Evolutionary conservation across 2,113 vertebrate species (phyloP), one percentile per base, ranked within the genome.

Genomic region (Pongo abelii): DNA sequence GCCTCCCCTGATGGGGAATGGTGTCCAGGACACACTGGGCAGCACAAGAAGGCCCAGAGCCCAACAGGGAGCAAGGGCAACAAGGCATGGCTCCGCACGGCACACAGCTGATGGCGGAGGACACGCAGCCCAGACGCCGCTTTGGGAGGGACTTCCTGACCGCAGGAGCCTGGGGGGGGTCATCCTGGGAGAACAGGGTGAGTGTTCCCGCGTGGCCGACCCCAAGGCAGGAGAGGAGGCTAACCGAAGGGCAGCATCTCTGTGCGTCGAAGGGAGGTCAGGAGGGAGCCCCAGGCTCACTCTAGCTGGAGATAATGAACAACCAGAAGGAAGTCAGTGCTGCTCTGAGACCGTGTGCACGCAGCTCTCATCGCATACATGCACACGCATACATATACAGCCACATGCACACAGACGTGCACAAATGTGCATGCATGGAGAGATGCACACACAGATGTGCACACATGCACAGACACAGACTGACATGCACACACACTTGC

Each of bases 1-100:
- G 14, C 43, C 75, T 46, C 6, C 22, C 55, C 40, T 3, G 18
- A 2, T 35, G 5, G 11, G 6, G 46, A 8, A 32, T 3, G 27
- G 8, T 9, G 4, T 50, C 67, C 20, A 7, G 27, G 3, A 46
- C 2, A 0, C 43, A 5, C 12, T 0, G 9, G 11, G 10, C 13
- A 25, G 48, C 16, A 12, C 6, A 7, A 14, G 23, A 8, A 8
- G 50, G 16, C 30, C 20, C 22, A 14, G 20, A n/a, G 18, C 57
- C 43, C 77, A 32, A 1, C 6, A 38, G 38, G 8, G 30, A 50
- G 5, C 6, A 0, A 17, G 8, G n/a, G 38, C 48, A 74, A 46
- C 2, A 32, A 25, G 3, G 18, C 38, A 22, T 32, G 27, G 61
- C 18, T 79, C 38, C 0, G 0, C 2, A 3, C 1, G 11, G 35